A percentile compares a stretch with the other conserved stretches of the same genome.
Evolutionary conservation across 2,113 vertebrate genomes (phyloP).

Genomic region (Tetrax tetrax): DNA sequence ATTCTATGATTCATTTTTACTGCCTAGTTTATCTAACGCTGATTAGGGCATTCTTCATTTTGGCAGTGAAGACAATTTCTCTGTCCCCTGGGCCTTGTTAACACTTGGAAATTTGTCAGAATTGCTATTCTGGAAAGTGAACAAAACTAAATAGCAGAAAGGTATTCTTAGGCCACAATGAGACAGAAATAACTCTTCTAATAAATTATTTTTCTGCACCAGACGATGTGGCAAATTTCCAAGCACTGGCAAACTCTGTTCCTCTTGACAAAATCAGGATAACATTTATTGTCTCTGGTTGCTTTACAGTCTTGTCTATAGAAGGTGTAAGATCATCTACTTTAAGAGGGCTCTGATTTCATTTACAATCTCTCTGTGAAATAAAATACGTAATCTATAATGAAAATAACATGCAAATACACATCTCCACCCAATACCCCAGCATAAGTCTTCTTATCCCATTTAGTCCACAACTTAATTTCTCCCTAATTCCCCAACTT

Average conservation of each 20-base stretch:
- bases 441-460: neutral
- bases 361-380: neutral
- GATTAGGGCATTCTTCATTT: neutral
- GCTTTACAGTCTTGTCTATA: neutral
- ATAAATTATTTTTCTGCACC: neutral
- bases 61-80: neutral
- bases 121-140: neutral
- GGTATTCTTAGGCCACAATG: conserved; percentile 11
- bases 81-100: conserved; percentile 14
- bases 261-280: neutral
- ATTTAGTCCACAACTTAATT: neutral
- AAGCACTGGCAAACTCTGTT: neutral
- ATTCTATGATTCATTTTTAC: neutral
- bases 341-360: neutral
- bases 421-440: neutral
- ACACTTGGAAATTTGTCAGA: conserved; percentile 34
- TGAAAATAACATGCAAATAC: neutral
- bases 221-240: neutral
- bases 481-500: neutral
- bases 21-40: neutral
- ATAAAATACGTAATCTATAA: neutral
- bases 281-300: neutral
- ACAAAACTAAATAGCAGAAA: conserved; percentile 38
- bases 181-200: conserved; percentile 6
- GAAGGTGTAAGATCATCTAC: neutral